Conservation (phyloP, 2,113 vertebrate species). For the Dicentrarchus labrax region DNA sequence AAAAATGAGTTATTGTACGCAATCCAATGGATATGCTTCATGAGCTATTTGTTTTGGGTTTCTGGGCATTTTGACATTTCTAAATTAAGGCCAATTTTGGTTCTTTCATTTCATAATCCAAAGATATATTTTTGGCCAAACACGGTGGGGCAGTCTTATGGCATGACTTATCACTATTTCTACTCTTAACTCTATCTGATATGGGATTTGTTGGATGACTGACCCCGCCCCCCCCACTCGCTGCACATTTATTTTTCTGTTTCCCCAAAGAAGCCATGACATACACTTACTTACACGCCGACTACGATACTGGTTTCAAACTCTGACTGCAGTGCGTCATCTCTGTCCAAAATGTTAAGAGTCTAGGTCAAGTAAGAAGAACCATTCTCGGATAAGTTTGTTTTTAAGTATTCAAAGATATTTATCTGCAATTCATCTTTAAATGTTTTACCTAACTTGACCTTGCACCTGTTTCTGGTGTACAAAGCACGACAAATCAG, state of each 20-base stretch:
- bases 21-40: slow-evolving; percentile 41
- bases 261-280: slow-evolving; percentile 47
- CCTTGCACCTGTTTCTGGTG: slow-evolving; percentile 47
- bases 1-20: not conserved
- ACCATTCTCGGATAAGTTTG: not conserved
- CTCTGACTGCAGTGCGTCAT: not conserved
- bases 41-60: slow-evolving; percentile 29
- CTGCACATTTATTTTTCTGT: slow-evolving; percentile 23
- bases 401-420: slow-evolving; percentile 61
- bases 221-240: not conserved
- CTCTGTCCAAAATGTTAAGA: slow-evolving; percentile 5
- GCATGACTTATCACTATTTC: not conserved
- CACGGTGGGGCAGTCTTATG: not conserved
- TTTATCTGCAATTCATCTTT: slow-evolving; percentile 46
- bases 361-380: not conserved
- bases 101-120: slow-evolving; percentile 53
- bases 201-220: slow-evolving; percentile 9
- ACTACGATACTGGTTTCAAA: slow-evolving; percentile 22
- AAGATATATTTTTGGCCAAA: slow-evolving; percentile 66
- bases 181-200: not conserved
- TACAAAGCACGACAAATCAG: slow-evolving; percentile 77
- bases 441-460: slow-evolving; percentile 21
- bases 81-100: slow-evolving; percentile 21
- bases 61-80: slow-evolving; percentile 6
- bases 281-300: not conserved